These are phyloP conservation scores for Ophion obscuratus DNA, from an alignment of 2,888 invertebrate genomes.

Conservation along the genomic window DNA sequence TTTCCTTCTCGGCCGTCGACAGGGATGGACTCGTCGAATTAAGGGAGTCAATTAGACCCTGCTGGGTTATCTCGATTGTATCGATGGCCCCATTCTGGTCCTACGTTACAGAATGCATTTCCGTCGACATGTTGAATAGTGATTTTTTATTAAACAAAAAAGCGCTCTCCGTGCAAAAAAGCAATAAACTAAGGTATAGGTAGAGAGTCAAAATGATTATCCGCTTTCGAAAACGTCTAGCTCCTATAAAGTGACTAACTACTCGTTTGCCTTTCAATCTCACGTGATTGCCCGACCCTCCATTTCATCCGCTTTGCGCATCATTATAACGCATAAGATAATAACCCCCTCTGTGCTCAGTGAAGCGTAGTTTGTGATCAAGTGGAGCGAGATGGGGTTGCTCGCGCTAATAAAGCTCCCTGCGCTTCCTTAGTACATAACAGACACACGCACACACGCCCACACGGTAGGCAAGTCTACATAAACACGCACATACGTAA, in stretches of 20 bases:
- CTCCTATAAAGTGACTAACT: constrained; percentile 64
- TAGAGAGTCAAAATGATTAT: constrained; percentile 42
- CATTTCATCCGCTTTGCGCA: constrained; percentile 70
- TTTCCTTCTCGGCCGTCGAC: constrained; percentile 88
- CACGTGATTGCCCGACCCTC: constrained; percentile 62
- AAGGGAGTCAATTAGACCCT: constrained; percentile 88
- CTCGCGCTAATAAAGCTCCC: constrained; percentile 83
- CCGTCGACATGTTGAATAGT: background rate
- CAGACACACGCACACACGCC: constrained; percentile 63
- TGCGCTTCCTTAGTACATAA: constrained; percentile 81
- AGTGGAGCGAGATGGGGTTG: constrained; percentile 80
- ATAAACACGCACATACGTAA: constrained; percentile 24
- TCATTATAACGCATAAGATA: constrained; percentile 81
- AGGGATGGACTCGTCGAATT: constrained; percentile 92
- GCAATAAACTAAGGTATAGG: background rate
- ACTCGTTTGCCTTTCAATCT: constrained; percentile 73
- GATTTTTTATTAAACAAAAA: background rate
- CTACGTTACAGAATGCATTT: constrained; percentile 18
- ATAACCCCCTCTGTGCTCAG: constrained; percentile 82
- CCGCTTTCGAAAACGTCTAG: constrained; percentile 53
- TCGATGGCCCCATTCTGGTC: constrained; percentile 64
- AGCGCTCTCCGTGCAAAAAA: background rate
- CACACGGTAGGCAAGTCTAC: background rate
- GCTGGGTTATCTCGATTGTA: constrained; percentile 84
- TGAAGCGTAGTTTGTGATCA: constrained; percentile 81